Base-by-base conservation (phyloP, 53 echinoderm and acorn worm genomes). In the Arbacia lixula region DNA sequence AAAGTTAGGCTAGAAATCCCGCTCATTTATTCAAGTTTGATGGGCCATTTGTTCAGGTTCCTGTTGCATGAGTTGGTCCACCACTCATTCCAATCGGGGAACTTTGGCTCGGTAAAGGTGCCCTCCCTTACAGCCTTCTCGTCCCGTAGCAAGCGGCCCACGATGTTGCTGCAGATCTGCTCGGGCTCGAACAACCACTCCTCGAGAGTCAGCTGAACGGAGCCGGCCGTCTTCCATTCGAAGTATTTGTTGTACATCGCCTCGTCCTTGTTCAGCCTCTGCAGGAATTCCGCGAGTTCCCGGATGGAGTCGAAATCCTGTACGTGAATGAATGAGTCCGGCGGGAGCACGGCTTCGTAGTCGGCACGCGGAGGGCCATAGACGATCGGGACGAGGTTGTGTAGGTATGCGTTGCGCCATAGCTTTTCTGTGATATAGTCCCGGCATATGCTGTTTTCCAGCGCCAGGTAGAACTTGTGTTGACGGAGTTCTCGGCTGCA, bases 401-500 rank as follows among this genome's bases (percentile, higher is more conserved):
- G 72, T 4, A 57, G 30, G 36, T 72, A 26, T 6, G 85, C 56
- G 10, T 58, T 85, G 11, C 73, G 72, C 85, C 85, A 85, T 6
- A 86, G 42, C 33, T 60, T 86, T 12, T 86, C 75, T 22, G 86
- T 60, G 14, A 86, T 86, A 64, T 75, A 86, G 34, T 86, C 86
- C 0, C 36, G 49, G 36, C 86, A 86, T 28, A 57, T 60, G 63
- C 75, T 86, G 63, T 86, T 86, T 58, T 86, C 86, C 1, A 86
- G 11, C 3, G 86, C 75, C 1, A 86, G 28, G 31, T 74, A 58
- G 31, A 86, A 86, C 51, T 86, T 86, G 76, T 74, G 51, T 64
- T 60, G 43, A 34, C 63, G 61, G 61, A 86, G 60, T 20, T 34
- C 57, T 14, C 50, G 43, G 25, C 61, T 41, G 53, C 86, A 86